Percentiles rank a stretch among this genome's conserved stretches.
Evolutionary conservation across 2,113 vertebrate genomes (phyloP).

Genomic region (Chionomys nivalis): DNA sequence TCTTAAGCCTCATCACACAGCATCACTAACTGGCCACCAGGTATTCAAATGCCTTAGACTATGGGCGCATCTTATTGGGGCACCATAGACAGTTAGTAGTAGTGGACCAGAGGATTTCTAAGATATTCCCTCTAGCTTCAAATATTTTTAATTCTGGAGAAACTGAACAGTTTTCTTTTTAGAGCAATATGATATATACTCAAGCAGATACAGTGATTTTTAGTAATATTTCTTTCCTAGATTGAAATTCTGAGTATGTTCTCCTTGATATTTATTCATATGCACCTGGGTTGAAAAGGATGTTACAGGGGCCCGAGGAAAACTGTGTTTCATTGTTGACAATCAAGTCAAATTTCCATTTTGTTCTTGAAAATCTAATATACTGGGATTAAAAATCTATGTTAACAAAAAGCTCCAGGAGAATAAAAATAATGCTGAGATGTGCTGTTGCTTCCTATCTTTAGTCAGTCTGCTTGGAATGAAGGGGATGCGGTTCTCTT

Average conservation of each 20-base stretch:
- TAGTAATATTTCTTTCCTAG: slow-evolving; percentile 25
- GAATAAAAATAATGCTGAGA: neutral
- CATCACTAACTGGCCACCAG: neutral
- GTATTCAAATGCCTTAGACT: neutral
- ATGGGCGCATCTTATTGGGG: neutral
- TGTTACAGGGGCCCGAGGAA: neutral
- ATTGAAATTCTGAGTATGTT: slow-evolving; percentile 48
- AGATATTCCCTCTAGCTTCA: neutral
- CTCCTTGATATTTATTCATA: neutral
- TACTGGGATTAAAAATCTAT: slow-evolving; percentile 33
- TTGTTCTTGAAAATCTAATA: slow-evolving; percentile 56
- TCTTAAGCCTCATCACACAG: neutral
- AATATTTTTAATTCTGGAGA: slow-evolving; percentile 4
- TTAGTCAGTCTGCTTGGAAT: neutral
- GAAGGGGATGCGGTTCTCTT: neutral
- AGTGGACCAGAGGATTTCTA: neutral
- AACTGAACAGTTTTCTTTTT: neutral
- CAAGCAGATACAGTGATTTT: neutral
- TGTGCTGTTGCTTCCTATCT: neutral
- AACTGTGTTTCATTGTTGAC: slow-evolving; percentile 17
- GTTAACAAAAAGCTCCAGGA: slow-evolving; percentile 44
- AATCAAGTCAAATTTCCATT: slow-evolving; percentile 62
- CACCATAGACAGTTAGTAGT: neutral
- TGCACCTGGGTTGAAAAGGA: slow-evolving; percentile 38
- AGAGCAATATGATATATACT: neutral